A percentile compares a stretch with the other conserved stretches of the same genome.
These are phyloP conservation scores for Gallinago jamesoni DNA, from an alignment of 2,113 vertebrate species.

Conservation along the genomic window DNA sequence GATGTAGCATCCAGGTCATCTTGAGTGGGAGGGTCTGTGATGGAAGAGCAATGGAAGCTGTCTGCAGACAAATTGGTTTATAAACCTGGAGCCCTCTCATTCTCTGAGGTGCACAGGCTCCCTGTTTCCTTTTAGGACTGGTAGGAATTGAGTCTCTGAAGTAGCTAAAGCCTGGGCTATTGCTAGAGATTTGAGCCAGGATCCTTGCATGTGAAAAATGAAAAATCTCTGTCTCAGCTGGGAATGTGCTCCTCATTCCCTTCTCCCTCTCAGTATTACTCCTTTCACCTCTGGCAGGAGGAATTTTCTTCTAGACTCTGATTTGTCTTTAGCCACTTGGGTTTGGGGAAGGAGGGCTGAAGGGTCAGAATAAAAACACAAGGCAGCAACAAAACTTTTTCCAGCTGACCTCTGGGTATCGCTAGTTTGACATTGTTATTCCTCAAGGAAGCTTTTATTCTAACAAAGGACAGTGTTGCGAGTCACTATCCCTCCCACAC, in stretches of 20 bases:
- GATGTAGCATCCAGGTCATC: not conserved
- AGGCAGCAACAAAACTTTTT: not conserved
- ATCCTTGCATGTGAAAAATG: not conserved
- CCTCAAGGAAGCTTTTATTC: not conserved
- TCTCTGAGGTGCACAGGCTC: not conserved
- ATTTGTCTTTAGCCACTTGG: not conserved
- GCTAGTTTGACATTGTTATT: not conserved
- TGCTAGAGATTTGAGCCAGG: not conserved
- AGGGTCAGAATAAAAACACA: not conserved
- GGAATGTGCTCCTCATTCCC: not conserved
- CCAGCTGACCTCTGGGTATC: not conserved
- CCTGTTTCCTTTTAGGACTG: not conserved
- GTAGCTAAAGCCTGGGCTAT: not conserved
- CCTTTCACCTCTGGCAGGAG: not conserved
- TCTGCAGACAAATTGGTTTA: not conserved
- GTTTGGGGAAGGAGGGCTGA: not conserved
- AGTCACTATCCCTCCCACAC: not conserved
- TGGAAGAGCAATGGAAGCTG: not conserved
- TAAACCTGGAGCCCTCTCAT: not conserved
- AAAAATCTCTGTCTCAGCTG: not conserved
- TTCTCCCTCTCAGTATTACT: not conserved
- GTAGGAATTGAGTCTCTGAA: not conserved
- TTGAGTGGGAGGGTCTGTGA: not conserved
- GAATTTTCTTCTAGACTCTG: not conserved
- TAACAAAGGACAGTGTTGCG: not conserved